Evolutionary conservation across 2,888 invertebrate genomes (phyloP).

Genomic region (Trachelus tabidus): DNA sequence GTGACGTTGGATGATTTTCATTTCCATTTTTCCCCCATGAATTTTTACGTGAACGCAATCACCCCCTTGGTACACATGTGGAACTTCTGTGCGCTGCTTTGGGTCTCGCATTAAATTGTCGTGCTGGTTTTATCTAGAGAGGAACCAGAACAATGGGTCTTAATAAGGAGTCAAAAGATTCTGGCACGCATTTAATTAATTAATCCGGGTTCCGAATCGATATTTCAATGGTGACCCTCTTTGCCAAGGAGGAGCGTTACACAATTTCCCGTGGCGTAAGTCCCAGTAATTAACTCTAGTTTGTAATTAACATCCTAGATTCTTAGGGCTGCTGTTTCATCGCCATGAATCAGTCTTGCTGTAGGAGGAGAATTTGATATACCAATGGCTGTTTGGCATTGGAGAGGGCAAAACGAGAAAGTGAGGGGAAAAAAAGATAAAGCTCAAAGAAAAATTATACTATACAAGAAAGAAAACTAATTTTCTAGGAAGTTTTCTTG

Average conservation of each 20-base stretch:
- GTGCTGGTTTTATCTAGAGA: not conserved
- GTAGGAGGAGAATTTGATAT: not conserved
- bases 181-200: not conserved
- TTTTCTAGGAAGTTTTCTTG: not conserved
- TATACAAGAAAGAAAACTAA: not conserved
- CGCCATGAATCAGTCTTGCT: not conserved
- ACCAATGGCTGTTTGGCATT: not conserved
- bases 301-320: not conserved
- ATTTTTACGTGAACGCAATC: not conserved
- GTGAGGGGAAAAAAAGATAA: not conserved
- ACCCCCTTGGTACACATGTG: too few relatives aligned
- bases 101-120: not conserved
- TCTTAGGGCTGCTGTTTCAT: not conserved
- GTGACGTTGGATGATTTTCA: not conserved
- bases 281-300: not conserved
- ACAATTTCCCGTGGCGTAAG: not conserved
- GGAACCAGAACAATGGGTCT: not conserved
- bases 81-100: not conserved
- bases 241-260: not conserved
- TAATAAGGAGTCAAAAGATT: not conserved
- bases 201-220: not conserved
- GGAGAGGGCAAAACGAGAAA: not conserved
- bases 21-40: not conserved
- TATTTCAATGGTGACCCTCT: not conserved
- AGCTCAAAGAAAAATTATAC: not conserved